Evolutionary conservation across 2,888 invertebrate genomes (phyloP).

Genomic region (Drosophila multiciliata): DNA sequence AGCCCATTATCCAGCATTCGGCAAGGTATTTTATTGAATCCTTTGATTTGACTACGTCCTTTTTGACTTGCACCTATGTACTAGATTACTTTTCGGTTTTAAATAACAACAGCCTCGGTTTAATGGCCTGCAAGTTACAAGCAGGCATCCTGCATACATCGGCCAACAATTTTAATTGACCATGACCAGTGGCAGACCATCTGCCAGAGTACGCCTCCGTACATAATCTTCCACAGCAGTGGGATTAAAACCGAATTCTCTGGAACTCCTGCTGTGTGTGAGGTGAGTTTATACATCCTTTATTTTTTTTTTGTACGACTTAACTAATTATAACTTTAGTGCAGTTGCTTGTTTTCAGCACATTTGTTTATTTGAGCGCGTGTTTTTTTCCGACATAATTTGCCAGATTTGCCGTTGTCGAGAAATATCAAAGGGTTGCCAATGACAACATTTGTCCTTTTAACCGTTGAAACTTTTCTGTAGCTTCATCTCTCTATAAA

Average conservation of each 20-base stretch:
- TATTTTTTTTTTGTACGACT: not conserved
- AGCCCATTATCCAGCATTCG: not conserved
- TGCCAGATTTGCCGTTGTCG: not conserved
- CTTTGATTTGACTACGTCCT: not conserved
- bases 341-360: slow-evolving; percentile 41
- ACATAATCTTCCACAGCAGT: not conserved
- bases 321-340: slow-evolving; percentile 71
- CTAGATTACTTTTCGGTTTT: not conserved
- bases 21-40: not conserved
- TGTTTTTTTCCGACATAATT: slow-evolving; percentile 10
- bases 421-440: slow-evolving; percentile 45
- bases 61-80: not conserved
- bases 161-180: not conserved
- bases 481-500: not conserved
- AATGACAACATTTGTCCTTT: slow-evolving; percentile 59
- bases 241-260: not conserved
- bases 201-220: not conserved
- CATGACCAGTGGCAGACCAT: not conserved
- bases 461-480: slow-evolving; percentile 1
- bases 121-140: not conserved
- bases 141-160: not conserved
- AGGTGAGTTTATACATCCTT: not conserved
- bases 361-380: slow-evolving; percentile 11
- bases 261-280: not conserved
- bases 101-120: not conserved